phyloP scores from a whole-genome alignment of 1,140 invertebrate species.

The Aphidius ervi region DNA sequence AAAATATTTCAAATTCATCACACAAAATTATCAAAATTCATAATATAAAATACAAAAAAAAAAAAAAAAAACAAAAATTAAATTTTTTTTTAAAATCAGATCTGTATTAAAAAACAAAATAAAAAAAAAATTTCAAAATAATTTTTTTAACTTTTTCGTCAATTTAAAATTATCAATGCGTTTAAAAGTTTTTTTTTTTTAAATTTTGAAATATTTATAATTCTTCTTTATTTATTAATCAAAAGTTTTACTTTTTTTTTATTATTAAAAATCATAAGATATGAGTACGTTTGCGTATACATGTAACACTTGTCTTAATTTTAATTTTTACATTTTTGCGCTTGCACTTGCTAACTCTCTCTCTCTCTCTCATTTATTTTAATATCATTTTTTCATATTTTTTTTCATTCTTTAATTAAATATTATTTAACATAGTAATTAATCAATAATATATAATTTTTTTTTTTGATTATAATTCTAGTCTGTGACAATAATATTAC shows the following conservation, averaged over 20 bases:
- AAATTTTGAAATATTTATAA: conserved; percentile 27
- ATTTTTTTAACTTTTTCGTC: conserved; percentile 4
- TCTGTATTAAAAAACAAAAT: no score
- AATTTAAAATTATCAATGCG: conserved; percentile 16
- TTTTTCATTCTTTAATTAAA: conserved; percentile 14
- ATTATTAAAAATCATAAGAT: conserved; percentile 40
- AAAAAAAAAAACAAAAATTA: conserved; percentile 1
- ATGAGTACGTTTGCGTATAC: conserved; percentile 54
- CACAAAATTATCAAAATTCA: no score
- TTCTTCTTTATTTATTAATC: conserved; percentile 27
- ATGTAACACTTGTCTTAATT: conserved; percentile 54
- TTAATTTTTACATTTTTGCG: conserved; percentile 52
- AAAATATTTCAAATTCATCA: no score
- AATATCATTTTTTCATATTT: conserved; percentile 25
- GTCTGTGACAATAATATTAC: neutral
- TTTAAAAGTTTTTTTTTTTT: conserved; percentile 22
- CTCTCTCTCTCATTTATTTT: conserved; percentile 20
- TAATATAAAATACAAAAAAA: no score
- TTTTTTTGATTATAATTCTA: neutral
- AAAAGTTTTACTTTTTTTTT: conserved; percentile 37
- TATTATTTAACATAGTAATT: neutral
- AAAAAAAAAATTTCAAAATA: neutral
- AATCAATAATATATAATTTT: neutral
- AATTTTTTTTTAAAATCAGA: neutral
- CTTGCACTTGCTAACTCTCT: conserved; percentile 23